phyloP scores from a whole-genome alignment of 2,113 vertebrate genomes.

The Ascaphus truei region DNA sequence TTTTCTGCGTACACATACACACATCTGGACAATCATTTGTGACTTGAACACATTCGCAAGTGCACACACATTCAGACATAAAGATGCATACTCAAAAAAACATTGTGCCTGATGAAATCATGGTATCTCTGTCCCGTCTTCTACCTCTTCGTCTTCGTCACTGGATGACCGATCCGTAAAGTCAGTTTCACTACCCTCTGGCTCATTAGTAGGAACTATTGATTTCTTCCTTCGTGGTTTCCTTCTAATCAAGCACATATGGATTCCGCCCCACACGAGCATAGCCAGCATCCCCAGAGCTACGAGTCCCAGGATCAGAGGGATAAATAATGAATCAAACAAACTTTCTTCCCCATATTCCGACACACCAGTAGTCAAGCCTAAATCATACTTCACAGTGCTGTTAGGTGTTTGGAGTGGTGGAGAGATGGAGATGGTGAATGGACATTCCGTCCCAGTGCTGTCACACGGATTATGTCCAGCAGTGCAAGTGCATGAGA shows the following conservation, averaged over 20 bases:
- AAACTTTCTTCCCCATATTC: not conserved
- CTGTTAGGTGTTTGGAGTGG: not conserved
- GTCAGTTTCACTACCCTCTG: conserved; percentile 19
- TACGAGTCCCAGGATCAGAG: conserved; percentile 17
- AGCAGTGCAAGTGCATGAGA: not conserved
- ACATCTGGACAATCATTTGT: too few relatives aligned
- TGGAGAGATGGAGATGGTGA: not conserved
- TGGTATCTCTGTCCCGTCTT: conserved; percentile 7
- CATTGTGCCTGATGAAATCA: not conserved
- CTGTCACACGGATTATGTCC: not conserved
- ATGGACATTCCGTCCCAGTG: not conserved
- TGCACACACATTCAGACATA: too few relatives aligned
- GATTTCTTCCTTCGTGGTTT: conserved; percentile 30
- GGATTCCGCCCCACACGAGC: conserved; percentile 23
- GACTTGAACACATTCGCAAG: too few relatives aligned
- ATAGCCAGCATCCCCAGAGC: conserved; percentile 19
- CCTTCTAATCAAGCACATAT: conserved; percentile 24
- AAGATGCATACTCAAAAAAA: not conserved
- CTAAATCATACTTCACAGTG: not conserved
- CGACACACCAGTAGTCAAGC: not conserved
- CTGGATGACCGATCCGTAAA: conserved; percentile 28
- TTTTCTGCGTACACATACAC: too few relatives aligned
- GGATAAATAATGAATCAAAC: conserved; percentile 9
- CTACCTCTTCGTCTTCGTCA: conserved; percentile 14
- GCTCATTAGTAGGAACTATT: not conserved